Base-by-base conservation (phyloP, 2,797 vertebrate genomes). In the Eulemur albifrons region DNA sequence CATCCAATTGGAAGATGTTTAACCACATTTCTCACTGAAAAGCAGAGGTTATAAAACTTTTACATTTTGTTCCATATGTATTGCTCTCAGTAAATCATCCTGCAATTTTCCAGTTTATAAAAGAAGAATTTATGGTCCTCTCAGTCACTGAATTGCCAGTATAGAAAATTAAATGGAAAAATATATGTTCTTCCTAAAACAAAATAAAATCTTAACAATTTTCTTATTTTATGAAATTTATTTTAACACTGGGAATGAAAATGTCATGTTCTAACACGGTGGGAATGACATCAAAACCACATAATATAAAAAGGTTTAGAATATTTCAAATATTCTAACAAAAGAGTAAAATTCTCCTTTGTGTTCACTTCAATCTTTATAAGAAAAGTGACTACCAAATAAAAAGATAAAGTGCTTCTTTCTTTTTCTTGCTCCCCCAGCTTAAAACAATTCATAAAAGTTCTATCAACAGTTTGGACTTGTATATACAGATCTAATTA, bases 401-500 rank as follows among this genome's bases (percentile, higher is more conserved):
- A 84, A 80, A 94, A 93, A 27, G 30, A 81, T 61, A 67, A 93
- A 87, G 6, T 32, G 15, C 2, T 61, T 70, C 27, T 54, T 88
- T 70, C 7, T 25, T 90, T 69, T 70, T 69, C 7, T 76, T 96
- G 84, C 32, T 84, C 59, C 79, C 73, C 88, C 93, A 80, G 73
- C 52, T 94, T 96, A 48, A 96, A 82, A 94, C 10, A 94, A 97
- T 65, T 95, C 10, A 86, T 69, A 80, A 63, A 91, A 70, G 0
- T 81, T 79, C 75, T 30, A 85, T 63, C 30, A 95, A 80, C 13
- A 86, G 6, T 92, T 84, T 81, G 52, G 30, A 80, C 59, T 93
- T 93, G 2, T 54, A 63, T 63, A 89, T 69, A 63, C 17, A 96
- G 35, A 82, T 57, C 32, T 89, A 96, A 97, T 97, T 96, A 67